Percentiles rank a stretch among this genome's conserved stretches.
phyloP scores from a whole-genome alignment of 2,113 vertebrate species.

The Hippocampus barbouri region DNA sequence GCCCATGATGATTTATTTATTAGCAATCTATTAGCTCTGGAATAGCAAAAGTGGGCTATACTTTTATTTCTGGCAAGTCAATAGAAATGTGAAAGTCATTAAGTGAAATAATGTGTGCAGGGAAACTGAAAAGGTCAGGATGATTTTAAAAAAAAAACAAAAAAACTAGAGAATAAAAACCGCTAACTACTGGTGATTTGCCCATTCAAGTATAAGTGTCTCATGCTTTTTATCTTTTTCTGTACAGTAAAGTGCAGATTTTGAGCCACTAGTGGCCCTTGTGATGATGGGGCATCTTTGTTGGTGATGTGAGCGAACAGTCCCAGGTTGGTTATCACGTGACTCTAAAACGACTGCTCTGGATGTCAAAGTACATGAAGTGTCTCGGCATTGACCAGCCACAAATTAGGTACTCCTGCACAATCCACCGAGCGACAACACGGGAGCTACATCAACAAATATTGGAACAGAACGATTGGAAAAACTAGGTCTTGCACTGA shows the following conservation, averaged over 20 bases:
- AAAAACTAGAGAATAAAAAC: conserved; percentile 19
- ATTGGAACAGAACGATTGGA: too few species aligned
- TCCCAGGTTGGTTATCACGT: conserved; percentile 10
- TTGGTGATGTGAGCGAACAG: background rate
- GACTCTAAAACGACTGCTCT: conserved; percentile 1
- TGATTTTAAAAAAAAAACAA: conserved; percentile 1
- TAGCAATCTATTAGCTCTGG: background rate
- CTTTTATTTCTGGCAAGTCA: background rate
- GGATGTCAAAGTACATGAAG: background rate
- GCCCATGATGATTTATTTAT: background rate
- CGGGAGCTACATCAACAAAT: background rate
- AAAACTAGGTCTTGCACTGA: too few species aligned
- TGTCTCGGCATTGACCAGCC: background rate
- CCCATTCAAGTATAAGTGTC: conserved; percentile 6
- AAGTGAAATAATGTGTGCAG: conserved; percentile 7
- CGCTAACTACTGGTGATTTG: background rate
- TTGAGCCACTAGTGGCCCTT: background rate
- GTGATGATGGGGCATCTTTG: conserved; percentile 25
- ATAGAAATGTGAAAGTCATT: background rate
- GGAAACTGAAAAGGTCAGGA: conserved; percentile 9
- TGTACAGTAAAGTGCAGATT: conserved; percentile 7
- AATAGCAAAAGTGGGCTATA: conserved; percentile 1
- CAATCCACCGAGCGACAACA: background rate
- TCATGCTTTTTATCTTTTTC: background rate
- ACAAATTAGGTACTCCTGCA: background rate